Base-by-base conservation (phyloP, 1,140 invertebrate genomes). In the Olivierus martensii region DNA sequence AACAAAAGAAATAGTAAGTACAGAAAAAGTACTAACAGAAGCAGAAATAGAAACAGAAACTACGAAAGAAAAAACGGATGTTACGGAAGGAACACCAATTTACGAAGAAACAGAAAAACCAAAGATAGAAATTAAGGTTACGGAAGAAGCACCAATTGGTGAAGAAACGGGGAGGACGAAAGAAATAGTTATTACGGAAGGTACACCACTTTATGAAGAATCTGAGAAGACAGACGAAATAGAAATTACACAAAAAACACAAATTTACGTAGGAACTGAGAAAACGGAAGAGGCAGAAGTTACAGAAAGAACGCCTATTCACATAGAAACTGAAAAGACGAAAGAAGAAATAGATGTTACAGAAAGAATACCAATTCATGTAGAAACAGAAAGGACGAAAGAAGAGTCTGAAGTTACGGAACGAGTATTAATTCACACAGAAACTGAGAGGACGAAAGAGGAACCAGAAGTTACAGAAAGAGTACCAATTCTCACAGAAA, bases 31-130 rank as follows among this genome's bases (percentile, higher is more conserved):
- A n/a, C n/a, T n/a, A n/a, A n/a, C n/a, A n/a, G n/a, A n/a, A 12
- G 34, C n/a, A n/a, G n/a, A n/a, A n/a, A n/a, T n/a, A 17, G 38
- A 46, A 53, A 41, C 50, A 51, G 52, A 56, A 55, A 22, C 35
- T 17, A 39, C 11, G 18, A 42, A 53, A 37, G 48, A 55, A 22
- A 19, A 36, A 55, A 15, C 56, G 59, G 55, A 34, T 56, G 56
- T 41, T 55, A 55, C 44, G 18, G 45, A 51, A 41, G 53, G 57
- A 57, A 59, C 59, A 52, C 57, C 51, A 39, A 55, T 56, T 43
- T 19, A 35, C 35, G 51, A 51, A 34, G 42, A n/a, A 15, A 38
- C 12, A 7, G 39, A 48, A 43, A 34, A 44, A 11, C 19, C 28
- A 34, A 47, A 48, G 22, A 48, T 38, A 52, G 55, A 51, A 41